These are phyloP conservation scores for Octonoba sinensis DNA, from an alignment of 2,888 invertebrate genomes.

Conservation along the genomic window DNA sequence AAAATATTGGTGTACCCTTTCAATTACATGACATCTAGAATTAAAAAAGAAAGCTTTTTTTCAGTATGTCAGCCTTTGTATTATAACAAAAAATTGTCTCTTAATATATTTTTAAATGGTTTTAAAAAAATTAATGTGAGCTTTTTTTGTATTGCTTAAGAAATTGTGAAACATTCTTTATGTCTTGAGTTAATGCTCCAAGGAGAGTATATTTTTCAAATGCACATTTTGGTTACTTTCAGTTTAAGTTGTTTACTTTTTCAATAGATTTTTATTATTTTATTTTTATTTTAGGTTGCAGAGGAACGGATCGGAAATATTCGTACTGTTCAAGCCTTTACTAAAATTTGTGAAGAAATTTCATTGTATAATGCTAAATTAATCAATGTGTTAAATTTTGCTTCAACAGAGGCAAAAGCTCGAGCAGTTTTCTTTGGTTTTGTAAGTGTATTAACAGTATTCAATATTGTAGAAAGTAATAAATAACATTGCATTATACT, in stretches of 20 bases:
- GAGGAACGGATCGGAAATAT: slow-evolving; percentile 94
- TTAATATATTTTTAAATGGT: too few relatives aligned
- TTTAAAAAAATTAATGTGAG: too few relatives aligned
- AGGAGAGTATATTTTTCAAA: not conserved
- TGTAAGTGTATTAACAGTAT: slow-evolving; percentile 77
- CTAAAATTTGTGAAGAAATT: slow-evolving; percentile 85
- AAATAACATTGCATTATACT: too few relatives aligned
- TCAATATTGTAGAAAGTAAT: too few relatives aligned
- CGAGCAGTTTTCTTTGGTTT: slow-evolving; percentile 91
- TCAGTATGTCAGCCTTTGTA: too few relatives aligned
- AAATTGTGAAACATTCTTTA: too few relatives aligned
- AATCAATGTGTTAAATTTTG: slow-evolving; percentile 80
- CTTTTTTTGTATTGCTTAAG: too few relatives aligned
- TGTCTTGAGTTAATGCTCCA: too few relatives aligned
- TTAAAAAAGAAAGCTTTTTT: too few relatives aligned
- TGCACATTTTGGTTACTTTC: not conserved
- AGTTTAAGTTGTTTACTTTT: not conserved
- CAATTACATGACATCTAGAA: too few relatives aligned
- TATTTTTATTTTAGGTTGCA: slow-evolving; percentile 74
- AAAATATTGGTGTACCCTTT: too few relatives aligned
- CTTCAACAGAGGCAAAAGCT: slow-evolving; percentile 88
- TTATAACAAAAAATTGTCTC: too few relatives aligned
- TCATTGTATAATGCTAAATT: slow-evolving; percentile 79
- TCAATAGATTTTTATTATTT: slow-evolving; percentile 6
- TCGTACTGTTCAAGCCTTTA: slow-evolving; percentile 92